phyloP scores from a whole-genome alignment of 2,113 vertebrate genomes.

The Petaurus breviceps region DNA sequence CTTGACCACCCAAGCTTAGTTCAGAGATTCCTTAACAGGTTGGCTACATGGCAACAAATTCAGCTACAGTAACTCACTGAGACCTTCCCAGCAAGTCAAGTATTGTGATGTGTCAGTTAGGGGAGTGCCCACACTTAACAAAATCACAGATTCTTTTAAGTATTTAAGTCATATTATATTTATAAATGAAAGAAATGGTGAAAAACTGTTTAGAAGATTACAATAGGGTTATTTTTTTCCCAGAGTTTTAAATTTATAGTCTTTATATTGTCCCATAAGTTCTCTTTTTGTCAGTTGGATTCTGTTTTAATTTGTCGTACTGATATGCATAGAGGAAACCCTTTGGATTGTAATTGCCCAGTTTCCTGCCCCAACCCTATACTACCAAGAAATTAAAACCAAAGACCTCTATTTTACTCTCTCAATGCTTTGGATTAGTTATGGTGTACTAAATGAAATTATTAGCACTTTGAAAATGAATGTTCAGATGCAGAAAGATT shows the following conservation, averaged over 20 bases:
- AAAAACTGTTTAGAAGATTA: constrained; percentile 65
- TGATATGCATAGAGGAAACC: constrained; percentile 60
- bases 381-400: constrained; percentile 54
- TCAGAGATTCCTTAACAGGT: not conserved
- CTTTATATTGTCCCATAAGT: constrained; percentile 53
- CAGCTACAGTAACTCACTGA: not conserved
- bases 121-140: not conserved
- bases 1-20: not conserved
- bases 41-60: not conserved
- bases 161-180: constrained; percentile 68
- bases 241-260: constrained; percentile 59
- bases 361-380: constrained; percentile 56
- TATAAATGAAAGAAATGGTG: constrained; percentile 67
- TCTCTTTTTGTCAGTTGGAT: constrained; percentile 55
- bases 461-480: not conserved
- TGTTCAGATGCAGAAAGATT: not conserved
- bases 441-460: not conserved
- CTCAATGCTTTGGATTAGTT: constrained; percentile 54
- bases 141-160: not conserved
- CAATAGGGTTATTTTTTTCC: constrained; percentile 34
- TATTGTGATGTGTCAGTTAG: not conserved
- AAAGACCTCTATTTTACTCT: not conserved
- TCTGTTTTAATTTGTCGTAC: constrained; percentile 74
- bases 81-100: not conserved
- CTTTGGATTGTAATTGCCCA: constrained; percentile 70